Base-by-base conservation (phyloP, 2,888 invertebrate genomes). In the Oeneis ivallda region DNA sequence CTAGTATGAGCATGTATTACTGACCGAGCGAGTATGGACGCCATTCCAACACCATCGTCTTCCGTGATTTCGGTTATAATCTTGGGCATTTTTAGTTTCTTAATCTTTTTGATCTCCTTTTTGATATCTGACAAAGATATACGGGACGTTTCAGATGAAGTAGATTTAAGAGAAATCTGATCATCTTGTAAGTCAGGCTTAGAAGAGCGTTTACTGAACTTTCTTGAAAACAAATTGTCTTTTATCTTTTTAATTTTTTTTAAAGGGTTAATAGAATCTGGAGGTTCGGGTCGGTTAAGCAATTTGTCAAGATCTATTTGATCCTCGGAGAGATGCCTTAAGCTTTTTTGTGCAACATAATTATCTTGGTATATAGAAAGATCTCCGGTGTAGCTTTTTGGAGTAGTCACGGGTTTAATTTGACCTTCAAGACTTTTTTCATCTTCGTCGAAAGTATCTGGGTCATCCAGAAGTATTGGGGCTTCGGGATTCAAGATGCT, bases 1-100 rank as follows among this genome's bases (percentile, higher is more conserved):
- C 93, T 93, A 5, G 93, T 93, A 52, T 93, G 93, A 5, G 92
- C 93, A 64, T 93, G 92, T 72, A 94, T 92, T 1, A 95, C 93
- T 2, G 95, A 94, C 68, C 94, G 89, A 9, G 95, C 95, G 17
- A 95, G 83, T 56, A 95, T 87, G 13, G 95, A 93, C 0, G 94
- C 94, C 93, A 95, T 94, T 1, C 93, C 93, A 62, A 93, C 93
- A 1, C 92, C 93, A 73, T 93, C 92, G 43, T 92, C 93, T 60
- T 83, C 81, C 71, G 82, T 84, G 71, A 82, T 83, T 58, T 78
- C 81, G 75, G 85, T 89, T 17, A 80, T 79, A 52, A 89, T 79
- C 66, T 84, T 86, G 0, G 86, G 85, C 56, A 92, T 86, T 73
- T 92, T 92, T 68, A 92, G 80, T 13, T 84, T 81, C 69, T 84